A percentile compares a stretch with the other conserved stretches of the same genome.
Conservation (phyloP, 2,888 invertebrate genomes). For the Papilio protenor region DNA sequence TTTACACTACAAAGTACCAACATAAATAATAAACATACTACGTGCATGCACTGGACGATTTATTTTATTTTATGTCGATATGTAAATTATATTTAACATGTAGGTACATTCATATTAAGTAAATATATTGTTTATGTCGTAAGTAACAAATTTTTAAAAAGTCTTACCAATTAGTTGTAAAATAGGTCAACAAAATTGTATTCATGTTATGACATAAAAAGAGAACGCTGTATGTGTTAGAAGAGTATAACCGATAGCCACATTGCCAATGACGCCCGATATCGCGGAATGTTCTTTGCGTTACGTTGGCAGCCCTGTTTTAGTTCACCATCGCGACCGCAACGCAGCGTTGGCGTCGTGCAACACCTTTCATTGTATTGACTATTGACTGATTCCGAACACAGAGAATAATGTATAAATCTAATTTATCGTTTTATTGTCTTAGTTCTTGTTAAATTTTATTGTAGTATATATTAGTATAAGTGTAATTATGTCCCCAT, state of each 20-base stretch:
- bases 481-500: slow-evolving; percentile 82
- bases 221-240: slow-evolving; percentile 62
- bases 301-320: slow-evolving; percentile 75
- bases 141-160: slow-evolving; percentile 7
- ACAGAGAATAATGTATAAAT: slow-evolving; percentile 86
- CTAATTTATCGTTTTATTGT: slow-evolving; percentile 85
- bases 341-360: slow-evolving; percentile 85
- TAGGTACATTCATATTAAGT: background rate
- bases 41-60: background rate
- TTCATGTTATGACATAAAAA: slow-evolving; percentile 55
- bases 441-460: slow-evolving; percentile 80
- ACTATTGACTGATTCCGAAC: slow-evolving; percentile 88
- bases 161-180: slow-evolving; percentile 42
- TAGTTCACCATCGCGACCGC: slow-evolving; percentile 85
- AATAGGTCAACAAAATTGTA: slow-evolving; percentile 54
- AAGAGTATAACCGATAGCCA: slow-evolving; percentile 70
- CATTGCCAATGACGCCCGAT: slow-evolving; percentile 79
- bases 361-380: slow-evolving; percentile 90
- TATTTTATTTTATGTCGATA: slow-evolving; percentile 1
- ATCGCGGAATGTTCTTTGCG: slow-evolving; percentile 71
- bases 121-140: background rate
- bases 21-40: slow-evolving; percentile 28
- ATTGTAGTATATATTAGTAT: slow-evolving; percentile 80
- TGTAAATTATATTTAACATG: background rate
- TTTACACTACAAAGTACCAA: slow-evolving; percentile 31